phyloP scores from a whole-genome alignment of 1,140 invertebrate species.

The fruit fly (Drosophila melanogaster) region Release_6_plus_ISO1_MT NT_033777.3:16917501-16918000 shows the following conservation, averaged over 20 bases:
- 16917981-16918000: conserved; percentile 16
- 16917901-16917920: background rate
- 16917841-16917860: background rate
- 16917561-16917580: conserved; percentile 30
- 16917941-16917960: background rate
- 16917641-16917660: conserved; percentile 56
- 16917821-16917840: background rate
- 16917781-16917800: conserved; percentile 15
- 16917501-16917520: conserved; percentile 35
- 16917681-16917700: conserved; percentile 41
- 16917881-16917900: background rate
- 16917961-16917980: too few relatives aligned
- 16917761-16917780: conserved; percentile 3
- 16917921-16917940: background rate
- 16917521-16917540: conserved; percentile 23
- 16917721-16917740: conserved; percentile 24
- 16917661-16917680: conserved; percentile 16
- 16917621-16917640: conserved; percentile 60
- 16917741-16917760: conserved; percentile 25
- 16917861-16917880: background rate
- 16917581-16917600: conserved; percentile 62
- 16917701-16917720: conserved; percentile 41
- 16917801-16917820: background rate
- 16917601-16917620: conserved; percentile 59
- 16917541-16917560: conserved; percentile 51